Percentiles rank a stretch among this genome's conserved stretches.
Conservation (phyloP, 2,113 vertebrate genomes). For the Vidua chalybeata region DNA sequence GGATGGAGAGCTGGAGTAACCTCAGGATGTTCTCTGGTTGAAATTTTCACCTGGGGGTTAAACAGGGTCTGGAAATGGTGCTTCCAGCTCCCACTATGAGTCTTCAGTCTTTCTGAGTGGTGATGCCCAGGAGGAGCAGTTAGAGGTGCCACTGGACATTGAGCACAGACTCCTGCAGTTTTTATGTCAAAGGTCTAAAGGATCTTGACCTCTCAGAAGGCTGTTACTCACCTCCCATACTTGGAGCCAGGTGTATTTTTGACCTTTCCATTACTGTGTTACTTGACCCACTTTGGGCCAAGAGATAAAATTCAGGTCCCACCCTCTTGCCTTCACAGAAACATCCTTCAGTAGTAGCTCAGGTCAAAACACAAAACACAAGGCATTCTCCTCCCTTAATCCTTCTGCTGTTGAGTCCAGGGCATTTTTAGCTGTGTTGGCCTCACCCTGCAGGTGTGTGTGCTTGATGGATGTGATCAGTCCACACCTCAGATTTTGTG, state of each 20-base stretch:
- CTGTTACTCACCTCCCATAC: not conserved
- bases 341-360: not conserved
- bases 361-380: not conserved
- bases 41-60: not conserved
- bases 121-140: not conserved
- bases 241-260: not conserved
- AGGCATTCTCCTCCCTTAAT: not conserved
- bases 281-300: not conserved
- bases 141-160: not conserved
- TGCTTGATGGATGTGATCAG: not conserved
- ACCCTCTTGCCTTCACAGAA: not conserved
- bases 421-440: not conserved
- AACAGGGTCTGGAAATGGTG: not conserved
- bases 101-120: not conserved
- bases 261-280: not conserved
- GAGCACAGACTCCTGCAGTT: not conserved
- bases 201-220: not conserved
- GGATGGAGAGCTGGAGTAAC: not conserved
- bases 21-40: not conserved
- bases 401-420: not conserved
- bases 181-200: not conserved
- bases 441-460: not conserved
- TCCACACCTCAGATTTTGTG: not conserved
- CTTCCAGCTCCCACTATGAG: not conserved
- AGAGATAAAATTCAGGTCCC: not conserved